Evolutionary conservation across 2,113 vertebrate species (phyloP), one percentile per base, ranked within the genome.

Genomic region (Steatornis caripensis): DNA sequence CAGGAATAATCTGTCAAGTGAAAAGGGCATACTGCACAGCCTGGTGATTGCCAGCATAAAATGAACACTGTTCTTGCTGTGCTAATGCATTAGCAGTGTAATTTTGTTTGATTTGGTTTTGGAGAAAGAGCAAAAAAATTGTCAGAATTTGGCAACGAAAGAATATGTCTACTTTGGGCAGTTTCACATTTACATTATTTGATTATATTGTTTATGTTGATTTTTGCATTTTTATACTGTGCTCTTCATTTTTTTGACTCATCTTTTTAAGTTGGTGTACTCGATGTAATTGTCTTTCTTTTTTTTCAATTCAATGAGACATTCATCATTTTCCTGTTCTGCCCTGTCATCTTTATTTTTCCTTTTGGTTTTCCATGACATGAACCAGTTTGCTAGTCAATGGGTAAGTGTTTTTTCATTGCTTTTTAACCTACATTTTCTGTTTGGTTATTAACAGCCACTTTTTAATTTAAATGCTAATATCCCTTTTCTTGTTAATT

Each of bases 341-440:
- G 84, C 71, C 75, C 68, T 93, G 95, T 98, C 97, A 7, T 77
- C 93, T 93, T 90, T 92, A 91, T 98, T 97, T 98, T 97, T 79
- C 95, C 97, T 96, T 97, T 98, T 97, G 94, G 80, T 92, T 93
- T 97, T 86, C 98, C 96, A 23, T 98, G 98, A 72, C 97, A 97
- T 98, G 97, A 97, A 97, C 90, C 98, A 99, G 99, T 98, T 97
- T 98, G 97, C 98, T 98, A 98, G 97, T 97, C 99, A 99, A 77
- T 99, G 99, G 99, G 99, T 99, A 99, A 99, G 99, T 99, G 69
- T 62, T 60, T 95, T 94, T 89, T 84, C 46, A 58, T 68, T 87
- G 46, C 37, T 87, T 97, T 94, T 85, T 83, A 76, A 69, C 69
- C 19, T 87, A 30, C n/a, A 1, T 66, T 41, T 62, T 77, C 60